These are phyloP conservation scores for Ophion ellenae DNA, from an alignment of 2,888 invertebrate genomes.

Conservation along the genomic window DNA sequence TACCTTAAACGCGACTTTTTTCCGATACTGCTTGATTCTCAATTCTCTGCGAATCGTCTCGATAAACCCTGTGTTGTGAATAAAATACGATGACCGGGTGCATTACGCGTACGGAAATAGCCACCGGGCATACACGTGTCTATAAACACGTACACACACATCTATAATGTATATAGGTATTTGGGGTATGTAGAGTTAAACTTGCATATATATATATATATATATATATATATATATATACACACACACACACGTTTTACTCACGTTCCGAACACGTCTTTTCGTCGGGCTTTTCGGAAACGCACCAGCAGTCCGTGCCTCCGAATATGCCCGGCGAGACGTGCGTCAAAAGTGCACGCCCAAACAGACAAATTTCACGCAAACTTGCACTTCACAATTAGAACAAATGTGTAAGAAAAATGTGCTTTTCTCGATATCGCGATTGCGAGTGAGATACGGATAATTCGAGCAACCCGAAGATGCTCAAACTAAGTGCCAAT, in stretches of 20 bases:
- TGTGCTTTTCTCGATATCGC: neutral
- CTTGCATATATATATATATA: no score
- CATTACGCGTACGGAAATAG: slow-evolving; percentile 64
- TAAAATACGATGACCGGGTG: slow-evolving; percentile 48
- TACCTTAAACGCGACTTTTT: no score
- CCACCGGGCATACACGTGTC: slow-evolving; percentile 1
- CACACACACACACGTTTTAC: neutral
- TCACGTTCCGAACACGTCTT: slow-evolving; percentile 14
- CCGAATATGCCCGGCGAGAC: slow-evolving; percentile 56
- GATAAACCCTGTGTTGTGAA: slow-evolving; percentile 1
- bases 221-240: neutral
- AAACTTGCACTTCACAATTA: neutral
- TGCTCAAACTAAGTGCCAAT: no score
- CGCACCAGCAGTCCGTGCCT: slow-evolving; percentile 52
- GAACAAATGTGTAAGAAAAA: neutral
- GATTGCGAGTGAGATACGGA: neutral
- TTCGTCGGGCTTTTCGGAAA: slow-evolving; percentile 50
- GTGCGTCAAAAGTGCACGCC: slow-evolving; percentile 19
- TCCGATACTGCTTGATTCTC: no score
- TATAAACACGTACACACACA: no score
- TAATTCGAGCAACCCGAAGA: no score
- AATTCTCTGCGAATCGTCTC: neutral
- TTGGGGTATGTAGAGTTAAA: no score
- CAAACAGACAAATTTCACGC: neutral
- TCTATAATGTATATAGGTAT: no score